Percentiles rank a stretch among this genome's conserved stretches.
These are phyloP conservation scores for Acanthosoma haemorrhoidale DNA, from an alignment of 2,888 invertebrate genomes.

Conservation along the genomic window DNA sequence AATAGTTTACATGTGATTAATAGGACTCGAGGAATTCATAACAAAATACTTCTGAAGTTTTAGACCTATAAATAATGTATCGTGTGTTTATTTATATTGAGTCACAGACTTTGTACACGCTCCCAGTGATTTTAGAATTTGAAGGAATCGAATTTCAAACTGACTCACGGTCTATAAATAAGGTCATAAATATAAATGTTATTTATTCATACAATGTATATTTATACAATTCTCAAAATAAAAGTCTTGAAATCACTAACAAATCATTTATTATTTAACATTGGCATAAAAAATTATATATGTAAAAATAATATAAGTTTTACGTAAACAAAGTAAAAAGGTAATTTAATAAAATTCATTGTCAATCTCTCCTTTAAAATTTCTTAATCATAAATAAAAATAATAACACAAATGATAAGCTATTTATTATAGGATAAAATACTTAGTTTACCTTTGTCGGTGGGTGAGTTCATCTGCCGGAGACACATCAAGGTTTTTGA, in stretches of 20 bases:
- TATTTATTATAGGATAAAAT: not conserved
- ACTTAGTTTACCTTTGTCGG: no score
- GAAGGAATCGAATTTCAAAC: constrained; percentile 13
- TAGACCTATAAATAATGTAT: constrained; percentile 28
- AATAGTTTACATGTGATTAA: no score
- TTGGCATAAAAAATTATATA: not conserved
- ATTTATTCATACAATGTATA: constrained; percentile 17
- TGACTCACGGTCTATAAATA: constrained; percentile 19
- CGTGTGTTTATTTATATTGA: constrained; percentile 23
- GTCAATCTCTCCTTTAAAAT: not conserved
- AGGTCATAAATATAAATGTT: constrained; percentile 13
- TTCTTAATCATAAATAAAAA: no score
- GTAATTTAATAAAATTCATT: not conserved
- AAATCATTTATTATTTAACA: not conserved
- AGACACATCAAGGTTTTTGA: no score
- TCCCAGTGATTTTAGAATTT: not conserved
- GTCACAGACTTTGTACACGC: constrained; percentile 25
- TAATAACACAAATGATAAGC: no score
- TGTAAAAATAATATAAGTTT: not conserved
- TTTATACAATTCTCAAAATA: constrained; percentile 12
- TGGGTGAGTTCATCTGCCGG: no score
- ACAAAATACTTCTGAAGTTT: constrained; percentile 11
- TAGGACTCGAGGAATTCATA: not conserved
- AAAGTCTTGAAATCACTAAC: constrained; percentile 5
- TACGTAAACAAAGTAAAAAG: not conserved